A percentile compares a stretch with the other conserved stretches of the same genome.
Conservation (phyloP, 2,888 invertebrate species). For the Hemaris fuciformis region DNA sequence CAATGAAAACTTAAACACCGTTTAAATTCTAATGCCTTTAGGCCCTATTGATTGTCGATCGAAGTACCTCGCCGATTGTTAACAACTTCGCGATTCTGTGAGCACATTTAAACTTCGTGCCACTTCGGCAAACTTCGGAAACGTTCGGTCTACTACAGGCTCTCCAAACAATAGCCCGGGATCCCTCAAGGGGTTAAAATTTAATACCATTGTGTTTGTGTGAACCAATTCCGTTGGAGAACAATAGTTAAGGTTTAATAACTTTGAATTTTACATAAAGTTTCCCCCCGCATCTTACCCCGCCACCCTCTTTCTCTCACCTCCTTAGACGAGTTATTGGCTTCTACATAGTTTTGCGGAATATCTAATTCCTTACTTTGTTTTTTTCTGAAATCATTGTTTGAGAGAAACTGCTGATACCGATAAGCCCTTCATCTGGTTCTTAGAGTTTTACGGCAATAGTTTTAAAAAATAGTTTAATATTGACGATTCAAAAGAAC, state of each 20-base stretch:
- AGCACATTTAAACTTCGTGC: neutral
- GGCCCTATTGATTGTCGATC: neutral
- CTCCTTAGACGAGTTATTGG: neutral
- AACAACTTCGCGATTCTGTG: neutral
- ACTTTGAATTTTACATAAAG: conserved; percentile 12
- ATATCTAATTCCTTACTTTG: neutral
- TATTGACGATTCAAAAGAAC: too few relatives aligned
- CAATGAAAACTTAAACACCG: neutral
- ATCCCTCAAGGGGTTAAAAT: conserved; percentile 3
- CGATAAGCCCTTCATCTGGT: too few relatives aligned
- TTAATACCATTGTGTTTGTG: conserved; percentile 11
- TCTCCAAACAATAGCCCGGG: conserved; percentile 3
- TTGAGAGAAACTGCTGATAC: neutral
- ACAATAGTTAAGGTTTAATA: conserved; percentile 15
- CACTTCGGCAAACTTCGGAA: conserved; percentile 1
- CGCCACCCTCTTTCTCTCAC: neutral
- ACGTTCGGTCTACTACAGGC: neutral
- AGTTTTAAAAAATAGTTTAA: too few relatives aligned
- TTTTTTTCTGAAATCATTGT: too few relatives aligned
- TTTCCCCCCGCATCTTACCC: neutral
- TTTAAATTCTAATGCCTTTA: neutral
- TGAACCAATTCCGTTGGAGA: conserved; percentile 7
- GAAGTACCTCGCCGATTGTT: neutral
- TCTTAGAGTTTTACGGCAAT: too few relatives aligned
- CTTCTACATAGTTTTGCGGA: neutral